A percentile compares a stretch with the other conserved stretches of the same genome.
Evolutionary conservation across 35 echinoderm and acorn worm species (phyloP).

Genomic region (Stichopus chloronotus): DNA sequence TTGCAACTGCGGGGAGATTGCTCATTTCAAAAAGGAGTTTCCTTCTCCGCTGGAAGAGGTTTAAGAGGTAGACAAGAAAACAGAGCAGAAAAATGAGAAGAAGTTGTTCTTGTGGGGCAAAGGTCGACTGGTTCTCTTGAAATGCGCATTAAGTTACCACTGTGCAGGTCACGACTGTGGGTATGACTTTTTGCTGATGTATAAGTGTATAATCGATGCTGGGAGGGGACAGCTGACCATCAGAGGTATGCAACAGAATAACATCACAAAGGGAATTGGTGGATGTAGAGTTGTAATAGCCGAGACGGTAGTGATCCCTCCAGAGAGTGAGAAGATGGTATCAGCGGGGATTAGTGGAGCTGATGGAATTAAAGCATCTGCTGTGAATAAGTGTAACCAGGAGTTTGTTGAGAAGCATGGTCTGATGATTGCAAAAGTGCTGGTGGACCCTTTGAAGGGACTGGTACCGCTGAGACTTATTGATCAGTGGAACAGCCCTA

Average conservation of each 20-base stretch:
- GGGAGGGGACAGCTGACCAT: not conserved
- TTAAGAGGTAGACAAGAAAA: not conserved
- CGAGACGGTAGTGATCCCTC: not conserved
- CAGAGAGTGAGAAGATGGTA: not conserved
- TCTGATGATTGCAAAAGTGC: slow-evolving; percentile 13
- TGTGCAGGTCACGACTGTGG: not conserved
- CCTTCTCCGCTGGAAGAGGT: not conserved
- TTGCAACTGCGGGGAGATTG: not conserved
- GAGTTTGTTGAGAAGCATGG: not conserved
- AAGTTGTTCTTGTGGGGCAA: not conserved
- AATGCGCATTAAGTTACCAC: not conserved
- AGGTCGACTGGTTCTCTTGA: not conserved
- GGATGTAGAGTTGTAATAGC: not conserved
- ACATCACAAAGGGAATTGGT: not conserved
- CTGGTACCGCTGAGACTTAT: slow-evolving; percentile 30
- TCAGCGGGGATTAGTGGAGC: not conserved
- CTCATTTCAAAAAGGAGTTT: not conserved
- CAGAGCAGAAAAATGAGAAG: not conserved
- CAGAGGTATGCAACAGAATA: not conserved
- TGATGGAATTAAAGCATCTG: not conserved
- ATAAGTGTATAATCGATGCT: slow-evolving; percentile 16
- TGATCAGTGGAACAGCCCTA: not conserved
- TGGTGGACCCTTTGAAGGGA: slow-evolving; percentile 24
- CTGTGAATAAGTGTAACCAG: not conserved
- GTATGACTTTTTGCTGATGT: slow-evolving; percentile 19